Evolutionary conservation across 92 coral and sea anemone species (phyloP).

Genomic region (Porites cylindrica): DNA sequence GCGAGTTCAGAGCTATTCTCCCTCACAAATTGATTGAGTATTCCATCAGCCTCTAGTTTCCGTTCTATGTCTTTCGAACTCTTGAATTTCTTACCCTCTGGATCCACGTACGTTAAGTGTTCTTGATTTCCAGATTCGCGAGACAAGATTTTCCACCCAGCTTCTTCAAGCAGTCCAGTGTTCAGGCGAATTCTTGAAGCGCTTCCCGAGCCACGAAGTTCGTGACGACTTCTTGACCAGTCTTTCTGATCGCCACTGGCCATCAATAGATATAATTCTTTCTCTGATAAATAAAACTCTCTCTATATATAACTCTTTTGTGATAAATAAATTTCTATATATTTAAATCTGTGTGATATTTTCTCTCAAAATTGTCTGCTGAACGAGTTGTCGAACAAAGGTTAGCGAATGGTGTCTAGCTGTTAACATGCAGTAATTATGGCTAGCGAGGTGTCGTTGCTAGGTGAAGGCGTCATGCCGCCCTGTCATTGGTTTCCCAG

Average conservation of each 20-base stretch:
- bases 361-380: background rate
- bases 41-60: conserved; percentile 14
- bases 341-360: background rate
- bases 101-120: background rate
- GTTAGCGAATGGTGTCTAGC: background rate
- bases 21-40: background rate
- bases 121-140: conserved; percentile 10
- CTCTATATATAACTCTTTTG: background rate
- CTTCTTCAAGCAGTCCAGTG: conserved; percentile 12
- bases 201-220: conserved; percentile 18
- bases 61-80: conserved; percentile 12
- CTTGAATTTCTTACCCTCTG: conserved; percentile 15
- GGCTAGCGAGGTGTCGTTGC: conserved; percentile 8
- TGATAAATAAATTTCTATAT: conserved; percentile 10
- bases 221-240: conserved; percentile 17
- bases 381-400: background rate
- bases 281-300: conserved; percentile 18
- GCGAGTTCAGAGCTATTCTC: background rate
- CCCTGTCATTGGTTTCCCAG: conserved; percentile 24
- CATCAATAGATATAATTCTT: conserved; percentile 18
- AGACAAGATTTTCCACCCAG: conserved; percentile 26
- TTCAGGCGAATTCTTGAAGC: conserved; percentile 28
- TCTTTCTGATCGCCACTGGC: conserved; percentile 2
- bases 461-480: conserved; percentile 17
- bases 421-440: conserved; percentile 4